These are phyloP conservation scores for Cynaeus angustus DNA, from an alignment of 2,888 invertebrate genomes.

Conservation along the genomic window DNA sequence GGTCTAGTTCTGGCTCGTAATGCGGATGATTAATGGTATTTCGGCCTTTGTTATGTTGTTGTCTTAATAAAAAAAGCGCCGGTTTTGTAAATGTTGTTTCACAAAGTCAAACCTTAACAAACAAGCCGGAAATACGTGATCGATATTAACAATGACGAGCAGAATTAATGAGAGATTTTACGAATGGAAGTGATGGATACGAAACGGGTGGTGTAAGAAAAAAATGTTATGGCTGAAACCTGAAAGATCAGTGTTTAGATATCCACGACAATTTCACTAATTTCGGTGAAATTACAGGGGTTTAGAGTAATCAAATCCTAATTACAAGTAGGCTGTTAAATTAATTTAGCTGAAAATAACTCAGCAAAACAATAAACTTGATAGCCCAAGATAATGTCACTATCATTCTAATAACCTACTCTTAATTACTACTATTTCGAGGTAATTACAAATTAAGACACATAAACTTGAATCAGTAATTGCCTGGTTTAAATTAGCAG, in stretches of 20 bases:
- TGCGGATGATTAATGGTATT: slow-evolving; percentile 44
- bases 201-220: slow-evolving; percentile 7
- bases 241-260: not conserved
- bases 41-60: slow-evolving; percentile 41
- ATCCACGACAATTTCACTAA: not conserved
- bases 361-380: slow-evolving; percentile 25
- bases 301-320: slow-evolving; percentile 21
- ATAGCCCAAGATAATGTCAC: slow-evolving; percentile 11
- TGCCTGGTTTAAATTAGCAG: not conserved
- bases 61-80: slow-evolving; percentile 44
- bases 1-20: slow-evolving; percentile 41
- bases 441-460: not conserved
- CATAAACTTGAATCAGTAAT: not conserved
- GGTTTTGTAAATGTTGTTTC: slow-evolving; percentile 44
- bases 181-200: slow-evolving; percentile 23
- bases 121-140: slow-evolving; percentile 44
- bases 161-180: slow-evolving; percentile 41
- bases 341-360: slow-evolving; percentile 32
- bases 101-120: slow-evolving; percentile 45
- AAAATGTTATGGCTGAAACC: not conserved
- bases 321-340: slow-evolving; percentile 31
- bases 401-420: slow-evolving; percentile 3
- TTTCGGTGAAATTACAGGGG: slow-evolving; percentile 8
- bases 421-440: not conserved
- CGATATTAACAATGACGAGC: slow-evolving; percentile 44